Evolutionary conservation across 2,113 vertebrate genomes (phyloP), one percentile per base, ranked within the genome.

Genomic region (rat (Rattus norvegicus)): DNA sequence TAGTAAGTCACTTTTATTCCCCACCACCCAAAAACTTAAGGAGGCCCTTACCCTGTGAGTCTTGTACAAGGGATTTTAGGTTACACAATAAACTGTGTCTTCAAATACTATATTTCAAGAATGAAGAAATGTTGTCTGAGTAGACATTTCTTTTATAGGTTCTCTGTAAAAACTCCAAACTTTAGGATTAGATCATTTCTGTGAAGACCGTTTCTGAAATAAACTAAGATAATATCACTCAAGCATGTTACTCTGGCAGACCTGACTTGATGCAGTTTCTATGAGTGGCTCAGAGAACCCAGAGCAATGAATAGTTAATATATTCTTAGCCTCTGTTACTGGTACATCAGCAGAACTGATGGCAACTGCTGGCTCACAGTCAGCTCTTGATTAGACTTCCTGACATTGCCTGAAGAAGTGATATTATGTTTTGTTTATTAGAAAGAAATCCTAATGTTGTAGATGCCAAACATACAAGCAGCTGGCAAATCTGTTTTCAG

Each of bases 381-480:
- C 94, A 95, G 77, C 33, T 86, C 13, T 95, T 97, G 92, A 97
- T 97, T 96, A 97, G 88, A 92, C 94, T 95, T 97, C 94, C 94
- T 97, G 88, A 97, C 92, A 96, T 96, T 95, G 93, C 92, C 81
- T 95, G 76, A 92, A 95, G 95, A 97, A 93, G 85, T 89, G 61
- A 96, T 94, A 93, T 73, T 90, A 81, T 88, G 52, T 83, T 97
- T 83, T 97, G 95, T 95, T 97, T 97, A 91, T 92, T 92, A 96
- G 73, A 94, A 95, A 88, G 33, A 96, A 94, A 95, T 54, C 17
- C 12, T 91, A 85, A 85, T 59, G 20, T 63, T 95, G 93, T 84
- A 93, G 49, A 95, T 96, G 76, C 92, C 89, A 95, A 97, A 95
- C 77, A 93, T 89, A 91, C 61, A 75, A 30, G 76, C 91, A 95